These are phyloP conservation scores for Hyperopisus bebe DNA, from an alignment of 2,113 vertebrate genomes.

Conservation along the genomic window DNA sequence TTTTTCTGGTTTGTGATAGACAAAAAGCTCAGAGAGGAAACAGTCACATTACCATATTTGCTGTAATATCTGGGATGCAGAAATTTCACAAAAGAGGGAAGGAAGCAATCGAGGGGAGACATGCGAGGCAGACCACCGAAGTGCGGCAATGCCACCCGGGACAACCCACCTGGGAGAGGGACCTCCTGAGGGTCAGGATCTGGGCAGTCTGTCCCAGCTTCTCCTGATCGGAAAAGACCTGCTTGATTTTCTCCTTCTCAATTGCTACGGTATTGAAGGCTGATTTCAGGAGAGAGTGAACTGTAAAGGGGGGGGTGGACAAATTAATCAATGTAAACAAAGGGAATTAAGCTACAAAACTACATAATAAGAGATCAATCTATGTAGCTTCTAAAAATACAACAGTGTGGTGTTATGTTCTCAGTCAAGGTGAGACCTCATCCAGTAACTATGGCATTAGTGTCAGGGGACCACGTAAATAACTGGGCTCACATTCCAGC, in stretches of 20 bases:
- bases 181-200: conserved; percentile 84
- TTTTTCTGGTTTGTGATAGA: neutral
- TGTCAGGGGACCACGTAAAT: neutral
- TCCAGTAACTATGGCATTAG: neutral
- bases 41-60: neutral
- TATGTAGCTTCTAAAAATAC: neutral
- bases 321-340: neutral
- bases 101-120: neutral
- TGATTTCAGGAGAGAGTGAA: conserved; percentile 94
- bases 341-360: neutral
- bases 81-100: neutral
- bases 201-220: conserved; percentile 76
- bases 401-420: neutral
- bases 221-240: conserved; percentile 88
- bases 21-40: neutral
- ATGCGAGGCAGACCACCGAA: neutral
- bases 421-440: neutral
- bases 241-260: conserved; percentile 97
- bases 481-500: neutral
- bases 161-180: conserved; percentile 84
- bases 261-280: conserved; percentile 98
- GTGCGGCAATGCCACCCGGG: neutral
- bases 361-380: neutral
- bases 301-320: conserved; percentile 48
- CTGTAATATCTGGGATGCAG: neutral